Percentiles rank a stretch among this genome's conserved stretches.
Conservation (phyloP, 2,888 invertebrate genomes). For the Rhagophthalmus giganteus region DNA sequence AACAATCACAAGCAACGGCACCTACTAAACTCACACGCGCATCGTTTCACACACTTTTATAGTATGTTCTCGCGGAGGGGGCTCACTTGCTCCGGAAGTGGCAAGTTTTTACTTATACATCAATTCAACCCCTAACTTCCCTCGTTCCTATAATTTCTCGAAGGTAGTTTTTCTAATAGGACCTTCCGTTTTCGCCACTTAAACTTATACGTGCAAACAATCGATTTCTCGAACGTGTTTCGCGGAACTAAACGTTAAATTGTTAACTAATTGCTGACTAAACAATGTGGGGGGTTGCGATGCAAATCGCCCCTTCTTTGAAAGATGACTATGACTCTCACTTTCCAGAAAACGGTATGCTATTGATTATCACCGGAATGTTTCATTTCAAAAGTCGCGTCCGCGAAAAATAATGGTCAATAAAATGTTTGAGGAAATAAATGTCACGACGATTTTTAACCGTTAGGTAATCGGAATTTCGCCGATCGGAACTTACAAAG, state of each 20-base stretch:
- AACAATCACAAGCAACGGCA: slow-evolving; percentile 31
- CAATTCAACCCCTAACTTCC: slow-evolving; percentile 32
- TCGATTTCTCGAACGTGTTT: slow-evolving; percentile 40
- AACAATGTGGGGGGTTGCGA: slow-evolving; percentile 17
- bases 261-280: slow-evolving; percentile 22
- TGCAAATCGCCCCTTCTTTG: slow-evolving; percentile 23
- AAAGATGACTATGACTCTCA: slow-evolving; percentile 26
- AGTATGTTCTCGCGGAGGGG: slow-evolving; percentile 42
- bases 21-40: slow-evolving; percentile 44
- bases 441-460: too few relatives aligned
- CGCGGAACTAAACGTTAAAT: slow-evolving; percentile 32
- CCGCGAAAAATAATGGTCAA: too few relatives aligned
- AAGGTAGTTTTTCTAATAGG: slow-evolving; percentile 12
- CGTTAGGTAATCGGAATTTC: too few relatives aligned
- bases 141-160: slow-evolving; percentile 9
- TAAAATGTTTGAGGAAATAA: too few relatives aligned
- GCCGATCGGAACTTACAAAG: too few relatives aligned
- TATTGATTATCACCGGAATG: slow-evolving; percentile 21
- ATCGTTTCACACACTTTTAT: slow-evolving; percentile 46
- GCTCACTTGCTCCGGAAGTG: slow-evolving; percentile 38
- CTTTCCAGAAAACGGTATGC: slow-evolving; percentile 24
- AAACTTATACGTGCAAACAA: slow-evolving; percentile 42
- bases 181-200: too few relatives aligned
- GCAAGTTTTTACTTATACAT: slow-evolving; percentile 28
- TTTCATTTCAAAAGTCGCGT: too few relatives aligned